phyloP scores from a whole-genome alignment of 2,888 invertebrate species.

The Sesamia inferens region DNA sequence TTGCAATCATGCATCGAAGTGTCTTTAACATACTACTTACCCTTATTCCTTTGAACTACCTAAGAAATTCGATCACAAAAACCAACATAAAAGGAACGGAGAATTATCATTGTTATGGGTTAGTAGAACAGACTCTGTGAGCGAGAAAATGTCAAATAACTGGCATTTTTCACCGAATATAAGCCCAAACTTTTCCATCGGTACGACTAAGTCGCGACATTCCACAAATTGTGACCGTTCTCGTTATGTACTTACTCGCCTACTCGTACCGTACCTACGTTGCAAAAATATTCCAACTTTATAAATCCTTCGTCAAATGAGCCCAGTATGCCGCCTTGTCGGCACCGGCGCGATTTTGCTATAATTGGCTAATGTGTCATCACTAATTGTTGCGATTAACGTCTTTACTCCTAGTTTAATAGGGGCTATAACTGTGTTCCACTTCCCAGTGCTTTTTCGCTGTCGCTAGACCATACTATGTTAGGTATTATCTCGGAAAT shows the following conservation, averaged over 20 bases:
- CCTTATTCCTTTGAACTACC: background rate
- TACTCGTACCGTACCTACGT: constrained; percentile 16
- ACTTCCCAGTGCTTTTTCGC: constrained; percentile 3
- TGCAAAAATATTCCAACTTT: constrained; percentile 54
- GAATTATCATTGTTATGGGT: constrained; percentile 50
- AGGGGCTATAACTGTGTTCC: constrained; percentile 18
- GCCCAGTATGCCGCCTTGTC: constrained; percentile 33
- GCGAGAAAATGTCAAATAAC: constrained; percentile 47
- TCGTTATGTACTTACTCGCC: constrained; percentile 31
- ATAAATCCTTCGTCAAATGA: constrained; percentile 41
- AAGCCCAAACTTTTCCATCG: constrained; percentile 55
- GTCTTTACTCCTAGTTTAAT: constrained; percentile 31
- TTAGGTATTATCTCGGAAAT: constrained; percentile 15
- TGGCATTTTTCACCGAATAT: constrained; percentile 57
- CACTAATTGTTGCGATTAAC: constrained; percentile 39
- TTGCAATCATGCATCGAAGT: background rate
- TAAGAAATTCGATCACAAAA: constrained; percentile 22
- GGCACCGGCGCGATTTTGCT: constrained; percentile 19
- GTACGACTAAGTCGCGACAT: constrained; percentile 56
- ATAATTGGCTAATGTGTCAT: constrained; percentile 46
- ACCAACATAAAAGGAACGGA: constrained; percentile 33
- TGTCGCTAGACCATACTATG: background rate
- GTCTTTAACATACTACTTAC: background rate
- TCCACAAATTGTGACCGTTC: constrained; percentile 56
- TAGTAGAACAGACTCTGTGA: constrained; percentile 40